Evolutionary conservation across 2,888 invertebrate species (phyloP).

Genomic region (Myopa testacea): DNA sequence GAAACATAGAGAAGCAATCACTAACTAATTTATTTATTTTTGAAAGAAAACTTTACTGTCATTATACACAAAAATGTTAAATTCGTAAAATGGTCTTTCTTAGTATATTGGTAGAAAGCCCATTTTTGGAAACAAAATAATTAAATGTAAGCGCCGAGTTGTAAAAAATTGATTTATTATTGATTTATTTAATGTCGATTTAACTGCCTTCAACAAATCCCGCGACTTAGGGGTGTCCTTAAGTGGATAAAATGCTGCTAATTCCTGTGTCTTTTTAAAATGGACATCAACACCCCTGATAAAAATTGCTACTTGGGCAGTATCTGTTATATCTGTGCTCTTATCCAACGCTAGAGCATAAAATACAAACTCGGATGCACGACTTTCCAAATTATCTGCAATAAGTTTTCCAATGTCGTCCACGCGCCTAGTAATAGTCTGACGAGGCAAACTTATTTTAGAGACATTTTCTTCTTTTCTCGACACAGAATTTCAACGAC

Average conservation of each 20-base stretch:
- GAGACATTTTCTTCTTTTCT: slow-evolving; percentile 9
- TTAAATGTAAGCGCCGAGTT: too few relatives aligned
- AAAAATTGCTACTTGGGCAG: slow-evolving; percentile 2
- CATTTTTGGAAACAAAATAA: too few relatives aligned
- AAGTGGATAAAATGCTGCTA: slow-evolving; percentile 21
- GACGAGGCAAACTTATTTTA: slow-evolving; percentile 31
- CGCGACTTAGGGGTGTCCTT: too few relatives aligned
- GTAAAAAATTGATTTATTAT: too few relatives aligned
- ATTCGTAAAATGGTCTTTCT: too few relatives aligned
- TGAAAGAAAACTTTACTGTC: too few relatives aligned
- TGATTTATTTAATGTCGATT: background rate
- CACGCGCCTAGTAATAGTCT: slow-evolving; percentile 27
- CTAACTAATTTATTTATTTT: too few relatives aligned
- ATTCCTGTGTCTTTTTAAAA: slow-evolving; percentile 26
- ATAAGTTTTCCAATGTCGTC: slow-evolving; percentile 15
- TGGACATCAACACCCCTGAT: slow-evolving; percentile 16
- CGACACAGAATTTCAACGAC: slow-evolving; percentile 15
- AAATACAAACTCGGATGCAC: slow-evolving; percentile 21
- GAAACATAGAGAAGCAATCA: too few relatives aligned
- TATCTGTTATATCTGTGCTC: slow-evolving; percentile 27
- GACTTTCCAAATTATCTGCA: slow-evolving; percentile 3
- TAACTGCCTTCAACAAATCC: background rate
- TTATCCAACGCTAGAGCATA: slow-evolving; percentile 30
- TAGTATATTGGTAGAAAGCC: too few relatives aligned
- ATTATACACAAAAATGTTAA: too few relatives aligned